Evolutionary conservation across 2,888 invertebrate species (phyloP), one percentile per base, ranked within the genome.

Genomic region (Tipula confusa): DNA sequence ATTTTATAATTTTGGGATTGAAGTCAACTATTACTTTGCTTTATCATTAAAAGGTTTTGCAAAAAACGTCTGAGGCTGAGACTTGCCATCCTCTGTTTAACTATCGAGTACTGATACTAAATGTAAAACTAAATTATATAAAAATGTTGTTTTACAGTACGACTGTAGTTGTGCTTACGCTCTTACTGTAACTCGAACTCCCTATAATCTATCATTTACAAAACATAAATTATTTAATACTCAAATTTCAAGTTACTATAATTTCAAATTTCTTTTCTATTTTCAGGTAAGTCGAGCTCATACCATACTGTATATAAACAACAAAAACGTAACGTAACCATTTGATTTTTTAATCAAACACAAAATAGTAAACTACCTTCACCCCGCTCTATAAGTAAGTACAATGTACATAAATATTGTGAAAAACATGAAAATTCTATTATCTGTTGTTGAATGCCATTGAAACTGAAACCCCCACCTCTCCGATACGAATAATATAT

Each of bases 371-470:
- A 64, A 64, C 64, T 64, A 64, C 64, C 64, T 64, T 64, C 64
- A 64, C 64, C 64, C 64, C 64, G 24, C 64, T 18, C 9, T 64
- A 64, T 3, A 13, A 64, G 64, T 64, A 64, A 18, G 24, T 64
- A 64, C 24, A 64, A 64, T 64, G 24, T 64, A 24, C 6, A 64
- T 64, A 64, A 64, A 64, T 64, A 64, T 24, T 2, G 64, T 64
- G 64, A 24, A 24, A 64, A 64, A 64, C 64, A 64, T 64, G 64
- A 64, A 64, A 64, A 64, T 64, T 64, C 18, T 64, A 64, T 64
- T 64, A 64, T 64, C 64, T 64, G 7, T 64, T 24, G 64, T 24
- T 64, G 64, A 64, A 64, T 64, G 64, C 64, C 64, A 64, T 64
- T 64, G 64, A 64, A 64, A 64, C 18, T 64, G 7, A 64, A 18